Evolutionary conservation across 2,888 invertebrate species (phyloP).

Genomic region (Arctia plantaginis): DNA sequence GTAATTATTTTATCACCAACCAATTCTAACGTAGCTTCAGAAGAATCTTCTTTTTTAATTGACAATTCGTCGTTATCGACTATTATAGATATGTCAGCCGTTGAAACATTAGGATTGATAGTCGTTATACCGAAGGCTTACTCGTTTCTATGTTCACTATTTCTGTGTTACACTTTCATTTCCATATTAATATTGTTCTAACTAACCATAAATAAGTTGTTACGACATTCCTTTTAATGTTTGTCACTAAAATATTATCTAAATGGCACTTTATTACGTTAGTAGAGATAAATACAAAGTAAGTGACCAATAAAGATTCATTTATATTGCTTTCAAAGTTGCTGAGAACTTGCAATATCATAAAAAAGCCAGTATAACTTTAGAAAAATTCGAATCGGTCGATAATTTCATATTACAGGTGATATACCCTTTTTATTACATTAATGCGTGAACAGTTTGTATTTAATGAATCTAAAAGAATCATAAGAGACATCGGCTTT

Average conservation of each 20-base stretch:
- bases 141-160: not conserved
- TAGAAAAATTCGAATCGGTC: slow-evolving; percentile 53
- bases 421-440: slow-evolving; percentile 32
- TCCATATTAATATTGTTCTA: slow-evolving; percentile 27
- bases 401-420: slow-evolving; percentile 51
- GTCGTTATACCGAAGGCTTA: too few relatives aligned
- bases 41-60: not conserved
- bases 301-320: slow-evolving; percentile 58
- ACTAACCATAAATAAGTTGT: slow-evolving; percentile 31
- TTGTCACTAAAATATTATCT: slow-evolving; percentile 49
- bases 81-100: too few relatives aligned
- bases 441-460: slow-evolving; percentile 32
- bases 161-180: slow-evolving; percentile 10
- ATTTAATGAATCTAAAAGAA: slow-evolving; percentile 18
- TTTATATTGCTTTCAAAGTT: slow-evolving; percentile 56
- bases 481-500: not conserved
- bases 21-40: not conserved
- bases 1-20: not conserved
- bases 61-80: too few relatives aligned
- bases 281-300: slow-evolving; percentile 57
- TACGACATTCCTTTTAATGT: slow-evolving; percentile 38
- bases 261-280: slow-evolving; percentile 55
- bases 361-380: slow-evolving; percentile 55
- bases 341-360: slow-evolving; percentile 52
- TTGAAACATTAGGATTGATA: too few relatives aligned